Evolutionary conservation across 2,113 vertebrate species (phyloP), one percentile per base, ranked within the genome.

Genomic region (Labrus mixtus): DNA sequence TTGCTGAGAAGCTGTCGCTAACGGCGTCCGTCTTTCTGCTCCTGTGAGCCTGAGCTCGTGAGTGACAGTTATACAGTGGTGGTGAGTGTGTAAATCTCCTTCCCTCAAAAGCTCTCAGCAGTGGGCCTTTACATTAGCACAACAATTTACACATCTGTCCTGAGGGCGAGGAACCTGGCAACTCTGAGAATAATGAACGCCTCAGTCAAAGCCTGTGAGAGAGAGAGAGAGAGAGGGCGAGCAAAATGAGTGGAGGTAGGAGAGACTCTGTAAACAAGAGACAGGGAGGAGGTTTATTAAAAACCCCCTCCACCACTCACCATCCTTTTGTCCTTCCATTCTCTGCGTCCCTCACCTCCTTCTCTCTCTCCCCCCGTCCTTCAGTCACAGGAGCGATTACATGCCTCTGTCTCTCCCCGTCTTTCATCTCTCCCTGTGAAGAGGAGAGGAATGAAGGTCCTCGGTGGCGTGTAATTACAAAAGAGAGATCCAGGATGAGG

Each of bases 71-170:
- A 82, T 87, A 86, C 84, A 89, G 88, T 88, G 82, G 76, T 71
- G 72, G 53, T 55, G 84, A 91, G 90, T 90, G 89, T 84, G 82
- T 94, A 94, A 91, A 91, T 92, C 87, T 84, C 80, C 79, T 63
- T 76, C 22, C 51, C 64, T 76, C 64, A 81, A 80, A 92, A 90
- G 67, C 72, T 69, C 75, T 73, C 76, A 57, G 80, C 83, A 74
- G 82, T 77, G 78, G 76, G 85, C 80, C 83, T 81, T 81, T 85
- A 86, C 90, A 92, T 92, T 93, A 91, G 89, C 88, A 90, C 90
- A 91, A 92, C 91, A 93, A 91, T 94, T 95, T 95, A 93, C 93
- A 91, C 93, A 90, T 94, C 85, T 94, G 91, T 92, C 91, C 90
- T 60, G 88, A 91, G 91, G 48, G 89, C 89, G 62, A 62, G 69